Evolutionary conservation across 2,888 invertebrate species (phyloP).

Genomic region (Orthonychiurus folsomi): DNA sequence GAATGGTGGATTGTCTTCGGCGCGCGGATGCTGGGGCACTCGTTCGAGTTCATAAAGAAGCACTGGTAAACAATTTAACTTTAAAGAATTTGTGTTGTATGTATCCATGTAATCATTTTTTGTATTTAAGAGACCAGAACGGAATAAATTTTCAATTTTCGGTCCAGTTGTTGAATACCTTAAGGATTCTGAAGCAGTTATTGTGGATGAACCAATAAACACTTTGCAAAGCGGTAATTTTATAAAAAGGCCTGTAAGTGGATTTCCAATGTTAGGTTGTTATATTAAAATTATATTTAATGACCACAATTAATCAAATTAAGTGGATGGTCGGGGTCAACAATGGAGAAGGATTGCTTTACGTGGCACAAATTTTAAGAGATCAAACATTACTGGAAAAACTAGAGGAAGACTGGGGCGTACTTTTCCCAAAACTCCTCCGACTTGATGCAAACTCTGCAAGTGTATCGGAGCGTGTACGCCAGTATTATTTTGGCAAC

Average conservation of each 20-base stretch:
- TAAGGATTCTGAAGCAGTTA: slow-evolving; percentile 20
- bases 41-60: slow-evolving; percentile 3
- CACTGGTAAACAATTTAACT: slow-evolving; percentile 1
- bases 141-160: slow-evolving; percentile 10
- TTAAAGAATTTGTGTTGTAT: not conserved
- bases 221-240: slow-evolving; percentile 31
- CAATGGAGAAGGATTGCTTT: slow-evolving; percentile 29
- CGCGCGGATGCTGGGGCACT: slow-evolving; percentile 10
- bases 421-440: slow-evolving; percentile 12
- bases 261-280: no score
- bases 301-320: no score
- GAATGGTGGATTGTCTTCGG: slow-evolving; percentile 12
- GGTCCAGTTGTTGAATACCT: slow-evolving; percentile 15
- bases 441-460: not conserved
- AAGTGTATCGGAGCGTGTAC: slow-evolving; percentile 9
- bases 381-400: not conserved
- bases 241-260: slow-evolving; percentile 33
- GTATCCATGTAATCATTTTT: not conserved
- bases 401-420: slow-evolving; percentile 13
- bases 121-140: slow-evolving; percentile 2
- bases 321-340: slow-evolving; percentile 32
- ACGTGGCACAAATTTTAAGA: slow-evolving; percentile 17
- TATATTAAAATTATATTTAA: no score
- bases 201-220: slow-evolving; percentile 27
- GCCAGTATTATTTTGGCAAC: slow-evolving; percentile 15